phyloP scores from a whole-genome alignment of 2,113 vertebrate species.

The Chelonoidis abingdonii region DNA sequence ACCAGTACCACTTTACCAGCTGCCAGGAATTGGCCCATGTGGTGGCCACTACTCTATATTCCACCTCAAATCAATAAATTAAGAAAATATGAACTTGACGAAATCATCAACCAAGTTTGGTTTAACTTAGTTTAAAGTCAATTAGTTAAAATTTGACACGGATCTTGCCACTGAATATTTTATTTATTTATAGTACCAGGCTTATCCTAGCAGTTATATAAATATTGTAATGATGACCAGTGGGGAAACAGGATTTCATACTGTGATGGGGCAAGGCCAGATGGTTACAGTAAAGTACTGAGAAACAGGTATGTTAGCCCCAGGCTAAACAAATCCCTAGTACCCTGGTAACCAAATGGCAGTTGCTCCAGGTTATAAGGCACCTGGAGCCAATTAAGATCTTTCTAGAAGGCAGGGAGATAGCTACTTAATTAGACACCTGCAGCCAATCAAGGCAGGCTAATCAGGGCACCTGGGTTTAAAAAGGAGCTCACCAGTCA shows the following conservation, averaged over 20 bases:
- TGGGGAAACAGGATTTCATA: neutral
- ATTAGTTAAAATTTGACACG: neutral
- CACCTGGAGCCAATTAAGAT: no score
- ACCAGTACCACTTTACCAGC: neutral
- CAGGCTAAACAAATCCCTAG: no score
- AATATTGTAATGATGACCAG: neutral
- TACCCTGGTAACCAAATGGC: no score
- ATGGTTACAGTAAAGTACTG: no score
- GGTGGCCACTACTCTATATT: neutral
- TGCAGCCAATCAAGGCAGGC: no score
- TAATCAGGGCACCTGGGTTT: no score
- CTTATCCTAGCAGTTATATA: neutral
- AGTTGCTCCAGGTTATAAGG: no score
- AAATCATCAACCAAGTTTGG: neutral
- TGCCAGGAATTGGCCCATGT: neutral
- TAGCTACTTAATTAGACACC: no score
- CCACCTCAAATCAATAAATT: neutral
- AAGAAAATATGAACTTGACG: neutral
- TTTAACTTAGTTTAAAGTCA: neutral
- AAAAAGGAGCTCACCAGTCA: no score
- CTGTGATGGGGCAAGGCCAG: no score
- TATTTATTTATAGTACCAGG: neutral
- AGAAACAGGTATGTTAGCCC: no score
- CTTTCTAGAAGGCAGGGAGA: no score
- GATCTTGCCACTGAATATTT: neutral